A percentile compares a stretch with the other conserved stretches of the same genome.
phyloP scores from a whole-genome alignment of 2,113 vertebrate genomes.

The Etheostoma cragini region DNA sequence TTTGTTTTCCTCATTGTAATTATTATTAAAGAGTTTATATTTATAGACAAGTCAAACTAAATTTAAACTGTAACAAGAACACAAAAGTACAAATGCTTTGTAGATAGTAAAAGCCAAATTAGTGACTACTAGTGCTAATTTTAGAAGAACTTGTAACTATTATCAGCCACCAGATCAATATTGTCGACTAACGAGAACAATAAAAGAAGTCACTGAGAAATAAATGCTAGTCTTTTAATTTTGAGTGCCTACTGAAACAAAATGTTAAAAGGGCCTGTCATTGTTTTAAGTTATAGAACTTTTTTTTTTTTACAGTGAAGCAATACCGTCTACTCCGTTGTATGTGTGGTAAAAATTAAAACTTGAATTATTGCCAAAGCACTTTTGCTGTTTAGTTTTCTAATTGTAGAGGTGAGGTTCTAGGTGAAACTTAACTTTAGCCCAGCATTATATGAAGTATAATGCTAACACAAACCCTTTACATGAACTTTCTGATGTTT shows the following conservation, averaged over 20 bases:
- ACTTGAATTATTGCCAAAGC: slow-evolving; percentile 83
- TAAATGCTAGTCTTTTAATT: neutral
- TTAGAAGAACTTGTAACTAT: neutral
- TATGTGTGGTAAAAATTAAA: slow-evolving; percentile 64
- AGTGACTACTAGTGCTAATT: neutral
- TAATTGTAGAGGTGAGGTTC: slow-evolving; percentile 32
- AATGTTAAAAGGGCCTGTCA: slow-evolving; percentile 20
- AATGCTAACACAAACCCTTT: slow-evolving; percentile 53
- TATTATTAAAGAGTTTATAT: neutral
- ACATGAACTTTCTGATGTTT: slow-evolving; percentile 69
- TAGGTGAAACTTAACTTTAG: slow-evolving; percentile 32
- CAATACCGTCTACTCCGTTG: slow-evolving; percentile 46
- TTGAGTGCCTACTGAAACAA: slow-evolving; percentile 27
- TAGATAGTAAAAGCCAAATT: neutral
- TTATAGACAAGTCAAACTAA: neutral
- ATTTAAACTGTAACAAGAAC: neutral
- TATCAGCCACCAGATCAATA: neutral
- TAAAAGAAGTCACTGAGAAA: neutral
- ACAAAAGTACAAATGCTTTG: neutral
- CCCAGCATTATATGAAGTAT: slow-evolving; percentile 42
- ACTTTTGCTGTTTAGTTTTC: slow-evolving; percentile 68
- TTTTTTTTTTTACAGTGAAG: slow-evolving; percentile 17
- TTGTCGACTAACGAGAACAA: neutral
- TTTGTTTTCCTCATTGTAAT: neutral
- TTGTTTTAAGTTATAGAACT: slow-evolving; percentile 11